Base-by-base conservation (phyloP, 2,888 invertebrate species). In the Baccha elongata region DNA sequence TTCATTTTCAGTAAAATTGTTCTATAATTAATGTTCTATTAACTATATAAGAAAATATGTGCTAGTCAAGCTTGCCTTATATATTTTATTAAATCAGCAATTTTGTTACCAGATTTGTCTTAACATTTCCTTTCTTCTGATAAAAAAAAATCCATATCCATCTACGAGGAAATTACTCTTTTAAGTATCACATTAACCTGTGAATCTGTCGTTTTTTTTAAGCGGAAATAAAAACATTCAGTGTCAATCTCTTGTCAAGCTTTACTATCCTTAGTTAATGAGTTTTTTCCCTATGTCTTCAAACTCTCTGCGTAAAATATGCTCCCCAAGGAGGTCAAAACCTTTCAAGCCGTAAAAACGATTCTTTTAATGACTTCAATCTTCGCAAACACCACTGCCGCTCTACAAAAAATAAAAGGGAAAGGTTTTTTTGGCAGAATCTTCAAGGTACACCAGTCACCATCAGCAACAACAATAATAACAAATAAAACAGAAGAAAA, bases 281-380 rank as follows among this genome's bases (percentile, higher is more conserved):
- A 81, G 75, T 75, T 75, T 75, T 46, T 52, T 29, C 13, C 13
- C 6, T 11, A 37, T 58, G 58, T 58, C 65, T 53, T 17, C 62
- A 44, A 21, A 35, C 35, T 48, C 8, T 60, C 55, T 37, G 26
- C 37, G 46, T 67, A 62, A 75, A 75, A 53, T 71, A 32, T 42
- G 13, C 44, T 71, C 81, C 69, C 69, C 23, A 60, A 75, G 69
- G 65, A 75, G 81, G 81, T 75, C 69, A 65, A 58, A 81, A 81
- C 81, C 75, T 81, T 81, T 81, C 81, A 81, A 71, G 71, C 53
- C 60, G 75, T 81, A 81, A 81, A 81, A 65, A 67, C 71, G 46
- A 50, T 75, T 75, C 75, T 81, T 75, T 81, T 81, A 81, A 81
- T 81, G 81, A 60, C 71, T 75, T 81, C 48, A 81, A 75, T 81